These are phyloP conservation scores for Cephalopterus ornatus DNA, from an alignment of 2,113 vertebrate species.

Conservation along the genomic window DNA sequence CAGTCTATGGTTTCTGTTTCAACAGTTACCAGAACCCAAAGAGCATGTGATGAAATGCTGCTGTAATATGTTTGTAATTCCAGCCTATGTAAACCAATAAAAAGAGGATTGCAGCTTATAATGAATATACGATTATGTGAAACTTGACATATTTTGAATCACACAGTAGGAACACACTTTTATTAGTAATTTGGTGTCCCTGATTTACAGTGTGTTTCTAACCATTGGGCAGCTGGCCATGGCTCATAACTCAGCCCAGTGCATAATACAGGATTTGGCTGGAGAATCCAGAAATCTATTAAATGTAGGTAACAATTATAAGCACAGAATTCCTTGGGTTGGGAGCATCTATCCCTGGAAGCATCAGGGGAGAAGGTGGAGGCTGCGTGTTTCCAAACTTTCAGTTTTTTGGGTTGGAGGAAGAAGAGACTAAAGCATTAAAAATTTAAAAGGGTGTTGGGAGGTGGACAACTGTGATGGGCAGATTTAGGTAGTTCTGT, in stretches of 20 bases:
- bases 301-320: not conserved
- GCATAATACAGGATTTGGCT: constrained; percentile 35
- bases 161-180: constrained; percentile 68
- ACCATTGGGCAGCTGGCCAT: constrained; percentile 58
- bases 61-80: constrained; percentile 60
- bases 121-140: constrained; percentile 63
- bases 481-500: not conserved
- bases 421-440: not conserved
- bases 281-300: constrained; percentile 34
- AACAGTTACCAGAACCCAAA: constrained; percentile 37
- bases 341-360: not conserved
- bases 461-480: not conserved
- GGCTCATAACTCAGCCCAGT: constrained; percentile 55
- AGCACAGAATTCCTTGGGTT: not conserved
- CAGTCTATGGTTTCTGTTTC: constrained; percentile 30
- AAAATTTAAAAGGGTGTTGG: not conserved
- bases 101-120: constrained; percentile 65
- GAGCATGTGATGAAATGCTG: constrained; percentile 53
- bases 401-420: not conserved
- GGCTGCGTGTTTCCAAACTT: not conserved
- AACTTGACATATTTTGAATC: constrained; percentile 69
- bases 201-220: constrained; percentile 72
- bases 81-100: constrained; percentile 72
- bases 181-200: constrained; percentile 68
- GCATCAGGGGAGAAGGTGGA: not conserved